These are phyloP conservation scores for Suillia variegata DNA, from an alignment of 2,888 invertebrate genomes.

Conservation along the genomic window DNA sequence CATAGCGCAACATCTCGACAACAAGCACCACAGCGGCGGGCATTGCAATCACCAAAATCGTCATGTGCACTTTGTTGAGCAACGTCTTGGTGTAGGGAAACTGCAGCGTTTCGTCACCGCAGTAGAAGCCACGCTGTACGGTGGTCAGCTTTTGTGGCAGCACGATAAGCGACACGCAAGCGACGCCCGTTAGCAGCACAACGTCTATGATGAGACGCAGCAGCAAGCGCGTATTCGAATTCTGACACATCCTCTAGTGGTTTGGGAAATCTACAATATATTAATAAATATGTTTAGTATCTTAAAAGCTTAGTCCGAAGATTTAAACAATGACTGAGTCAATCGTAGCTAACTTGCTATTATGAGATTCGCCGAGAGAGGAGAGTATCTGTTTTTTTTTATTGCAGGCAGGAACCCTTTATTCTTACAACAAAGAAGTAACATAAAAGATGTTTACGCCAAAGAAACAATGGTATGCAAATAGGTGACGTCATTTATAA, in stretches of 20 bases:
- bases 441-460: no score
- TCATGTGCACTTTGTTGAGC: slow-evolving; percentile 46
- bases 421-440: no score
- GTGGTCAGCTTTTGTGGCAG: slow-evolving; percentile 42
- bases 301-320: no score
- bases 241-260: slow-evolving; percentile 44
- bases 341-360: no score
- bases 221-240: slow-evolving; percentile 48
- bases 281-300: no score
- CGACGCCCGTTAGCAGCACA: slow-evolving; percentile 41
- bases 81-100: slow-evolving; percentile 69
- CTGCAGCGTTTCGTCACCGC: slow-evolving; percentile 86
- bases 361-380: no score
- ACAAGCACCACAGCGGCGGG: slow-evolving; percentile 43
- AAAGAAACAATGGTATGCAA: no score
- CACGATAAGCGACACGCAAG: slow-evolving; percentile 41
- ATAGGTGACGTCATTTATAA: no score
- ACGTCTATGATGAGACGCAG: slow-evolving; percentile 48
- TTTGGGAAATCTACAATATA: no score
- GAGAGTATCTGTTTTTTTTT: no score
- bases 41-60: slow-evolving; percentile 42
- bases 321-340: no score
- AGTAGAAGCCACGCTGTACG: slow-evolving; percentile 81
- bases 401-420: no score
- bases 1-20: slow-evolving; percentile 48